These are phyloP conservation scores for Anarrhichthys ocellatus DNA, from an alignment of 2,113 vertebrate genomes.

Conservation along the genomic window DNA sequence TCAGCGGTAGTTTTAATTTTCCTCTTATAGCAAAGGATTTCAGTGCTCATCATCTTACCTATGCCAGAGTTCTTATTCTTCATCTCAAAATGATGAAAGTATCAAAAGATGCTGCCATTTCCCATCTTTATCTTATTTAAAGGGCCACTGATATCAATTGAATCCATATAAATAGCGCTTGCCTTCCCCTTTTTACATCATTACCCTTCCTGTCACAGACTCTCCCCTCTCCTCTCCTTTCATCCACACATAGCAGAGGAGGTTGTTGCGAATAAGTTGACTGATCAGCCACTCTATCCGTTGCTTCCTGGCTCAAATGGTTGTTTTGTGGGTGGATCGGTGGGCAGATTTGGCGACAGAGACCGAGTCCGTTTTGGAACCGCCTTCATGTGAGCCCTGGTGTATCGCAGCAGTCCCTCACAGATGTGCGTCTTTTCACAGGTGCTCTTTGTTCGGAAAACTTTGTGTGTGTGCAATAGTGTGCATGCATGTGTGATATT, in stretches of 20 bases:
- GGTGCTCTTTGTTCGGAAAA: conserved; percentile 53
- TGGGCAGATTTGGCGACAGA: conserved; percentile 41
- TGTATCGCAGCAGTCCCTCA: conserved; percentile 54
- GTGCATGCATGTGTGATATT: conserved; percentile 48
- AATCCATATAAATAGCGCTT: not conserved
- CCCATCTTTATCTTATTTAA: not conserved
- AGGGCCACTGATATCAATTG: not conserved
- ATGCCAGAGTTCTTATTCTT: not conserved
- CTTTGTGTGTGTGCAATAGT: conserved; percentile 7
- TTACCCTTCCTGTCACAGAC: not conserved
- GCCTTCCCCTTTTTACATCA: not conserved
- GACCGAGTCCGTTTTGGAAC: conserved; percentile 29
- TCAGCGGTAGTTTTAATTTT: not conserved
- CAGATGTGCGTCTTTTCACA: conserved; percentile 73
- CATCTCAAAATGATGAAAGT: not conserved
- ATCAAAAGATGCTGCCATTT: not conserved
- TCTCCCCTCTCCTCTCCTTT: not conserved
- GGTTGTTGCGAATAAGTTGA: conserved; percentile 34
- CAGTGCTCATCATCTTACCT: not conserved
- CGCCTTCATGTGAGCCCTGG: conserved; percentile 22
- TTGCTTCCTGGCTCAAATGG: conserved; percentile 24
- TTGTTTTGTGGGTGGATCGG: conserved; percentile 52
- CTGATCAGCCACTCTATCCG: conserved; percentile 6
- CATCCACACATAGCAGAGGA: conserved; percentile 13
- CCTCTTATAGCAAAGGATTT: not conserved